A percentile compares a stretch with the other conserved stretches of the same genome.
These are phyloP conservation scores for Pempheris klunzingeri DNA, from an alignment of 2,797 vertebrate genomes.

Conservation along the genomic window DNA sequence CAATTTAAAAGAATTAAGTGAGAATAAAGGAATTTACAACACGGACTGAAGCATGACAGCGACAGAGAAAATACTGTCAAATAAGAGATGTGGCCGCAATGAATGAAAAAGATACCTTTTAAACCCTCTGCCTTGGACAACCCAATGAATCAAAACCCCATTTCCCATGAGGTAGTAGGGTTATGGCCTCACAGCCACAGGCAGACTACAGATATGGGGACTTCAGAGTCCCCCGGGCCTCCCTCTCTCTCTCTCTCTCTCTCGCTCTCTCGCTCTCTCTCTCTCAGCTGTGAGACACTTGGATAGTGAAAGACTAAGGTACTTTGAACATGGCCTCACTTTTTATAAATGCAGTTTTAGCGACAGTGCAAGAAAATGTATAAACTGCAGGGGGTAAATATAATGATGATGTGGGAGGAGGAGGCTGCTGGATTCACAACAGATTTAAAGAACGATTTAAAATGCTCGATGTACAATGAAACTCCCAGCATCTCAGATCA, in stretches of 20 bases:
- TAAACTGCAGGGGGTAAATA: slow-evolving; percentile 40
- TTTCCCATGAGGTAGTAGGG: slow-evolving; percentile 68
- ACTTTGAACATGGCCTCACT: slow-evolving; percentile 49
- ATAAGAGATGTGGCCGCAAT: slow-evolving; percentile 27
- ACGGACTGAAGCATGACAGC: slow-evolving; percentile 17
- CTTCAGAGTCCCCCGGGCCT: slow-evolving; percentile 31
- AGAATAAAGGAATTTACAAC: slow-evolving; percentile 12
- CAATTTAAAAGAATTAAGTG: neutral
- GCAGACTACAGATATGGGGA: slow-evolving; percentile 46
- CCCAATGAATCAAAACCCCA: slow-evolving; percentile 59
- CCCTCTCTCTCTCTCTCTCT: neutral
- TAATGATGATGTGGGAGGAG: slow-evolving; percentile 59
- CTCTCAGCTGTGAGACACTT: slow-evolving; percentile 29
- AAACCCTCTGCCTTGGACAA: slow-evolving; percentile 40
- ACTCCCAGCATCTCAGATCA: slow-evolving; percentile 58
- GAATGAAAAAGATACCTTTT: slow-evolving; percentile 31
- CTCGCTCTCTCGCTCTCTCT: neutral
- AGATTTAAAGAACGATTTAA: slow-evolving; percentile 50
- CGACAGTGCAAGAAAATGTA: slow-evolving; percentile 15
- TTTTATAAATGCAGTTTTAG: slow-evolving; percentile 22
- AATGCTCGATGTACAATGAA: slow-evolving; percentile 37
- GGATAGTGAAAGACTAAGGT: slow-evolving; percentile 37
- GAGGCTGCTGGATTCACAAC: slow-evolving; percentile 25
- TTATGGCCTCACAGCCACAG: slow-evolving; percentile 45
- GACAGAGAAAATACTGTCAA: slow-evolving; percentile 8